Percentiles rank a stretch among this genome's conserved stretches.
These are phyloP conservation scores for Sebastes steindachneri DNA, from an alignment of 2,797 vertebrate species.

Conservation along the genomic window DNA sequence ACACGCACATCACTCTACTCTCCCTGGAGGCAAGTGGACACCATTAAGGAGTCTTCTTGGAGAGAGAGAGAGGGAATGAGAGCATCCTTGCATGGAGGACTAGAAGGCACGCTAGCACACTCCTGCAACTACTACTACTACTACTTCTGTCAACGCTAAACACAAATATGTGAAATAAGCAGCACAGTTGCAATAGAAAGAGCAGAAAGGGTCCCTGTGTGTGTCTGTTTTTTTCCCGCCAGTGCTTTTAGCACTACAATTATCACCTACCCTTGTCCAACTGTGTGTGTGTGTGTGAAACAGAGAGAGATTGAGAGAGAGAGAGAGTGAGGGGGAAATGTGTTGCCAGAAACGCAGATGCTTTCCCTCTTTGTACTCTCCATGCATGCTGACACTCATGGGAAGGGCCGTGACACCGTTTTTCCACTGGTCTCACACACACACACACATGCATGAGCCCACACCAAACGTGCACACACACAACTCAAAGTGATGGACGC, in stretches of 20 bases:
- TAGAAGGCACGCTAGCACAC: not conserved
- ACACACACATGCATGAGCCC: not conserved
- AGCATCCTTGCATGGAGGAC: constrained; percentile 5
- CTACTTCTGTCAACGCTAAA: not conserved
- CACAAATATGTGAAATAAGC: not conserved
- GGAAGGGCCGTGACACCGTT: constrained; percentile 71
- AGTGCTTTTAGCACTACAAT: constrained; percentile 61
- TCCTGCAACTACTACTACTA: constrained; percentile 8
- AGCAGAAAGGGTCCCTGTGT: not conserved
- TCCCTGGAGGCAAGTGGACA: constrained; percentile 54
- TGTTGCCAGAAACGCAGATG: constrained; percentile 73
- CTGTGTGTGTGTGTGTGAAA: constrained; percentile 5
- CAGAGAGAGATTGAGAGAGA: not conserved
- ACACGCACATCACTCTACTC: constrained; percentile 10
- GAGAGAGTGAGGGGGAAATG: not conserved
- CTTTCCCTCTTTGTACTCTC: constrained; percentile 71
- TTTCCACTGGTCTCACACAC: constrained; percentile 53
- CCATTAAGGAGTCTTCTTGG: constrained; percentile 59
- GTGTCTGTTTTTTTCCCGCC: constrained; percentile 7
- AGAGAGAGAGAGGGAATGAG: constrained; percentile 4
- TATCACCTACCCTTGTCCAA: constrained; percentile 64
- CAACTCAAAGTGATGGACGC: not conserved
- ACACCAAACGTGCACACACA: not conserved
- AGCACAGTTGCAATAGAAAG: not conserved
- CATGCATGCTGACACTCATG: constrained; percentile 67